Conservation (phyloP, 2,888 invertebrate species). For the Hemithea aestivaria region DNA sequence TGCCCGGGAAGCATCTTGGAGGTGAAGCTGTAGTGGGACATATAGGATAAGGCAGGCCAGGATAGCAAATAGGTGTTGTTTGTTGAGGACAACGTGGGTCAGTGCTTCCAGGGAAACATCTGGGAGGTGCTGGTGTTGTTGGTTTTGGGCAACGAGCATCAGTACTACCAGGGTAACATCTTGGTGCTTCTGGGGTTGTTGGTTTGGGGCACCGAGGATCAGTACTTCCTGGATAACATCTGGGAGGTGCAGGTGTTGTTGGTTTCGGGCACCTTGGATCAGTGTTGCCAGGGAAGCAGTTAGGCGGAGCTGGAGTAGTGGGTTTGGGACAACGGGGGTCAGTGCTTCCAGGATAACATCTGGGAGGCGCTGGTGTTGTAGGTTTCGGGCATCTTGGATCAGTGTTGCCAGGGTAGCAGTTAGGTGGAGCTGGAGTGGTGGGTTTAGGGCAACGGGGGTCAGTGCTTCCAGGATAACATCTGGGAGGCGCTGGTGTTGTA, state of each 20-base stretch:
- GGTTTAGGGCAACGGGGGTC: slow-evolving; percentile 37
- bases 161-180: slow-evolving; percentile 33
- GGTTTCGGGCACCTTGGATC: slow-evolving; percentile 40
- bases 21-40: slow-evolving; percentile 30
- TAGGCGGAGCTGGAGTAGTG: slow-evolving; percentile 36
- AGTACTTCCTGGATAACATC: slow-evolving; percentile 40
- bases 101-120: slow-evolving; percentile 18
- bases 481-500: slow-evolving; percentile 36
- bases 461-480: slow-evolving; percentile 30
- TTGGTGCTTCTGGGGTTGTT: slow-evolving; percentile 33
- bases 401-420: slow-evolving; percentile 33
- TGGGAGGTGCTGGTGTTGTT: slow-evolving; percentile 15
- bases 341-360: slow-evolving; percentile 38
- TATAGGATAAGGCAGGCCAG: slow-evolving; percentile 34
- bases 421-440: slow-evolving; percentile 30
- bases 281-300: slow-evolving; percentile 33
- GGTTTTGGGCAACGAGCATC: slow-evolving; percentile 17
- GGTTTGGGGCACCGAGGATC: slow-evolving; percentile 43
- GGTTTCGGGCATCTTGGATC: slow-evolving; percentile 42
- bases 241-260: slow-evolving; percentile 28
- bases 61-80: slow-evolving; percentile 26
- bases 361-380: slow-evolving; percentile 24
- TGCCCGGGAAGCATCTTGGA: slow-evolving; percentile 21
- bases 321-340: slow-evolving; percentile 49
- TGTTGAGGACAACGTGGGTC: slow-evolving; percentile 18